Evolutionary conservation across 1,140 invertebrate genomes (phyloP).

Genomic region (Ostrea edulis): DNA sequence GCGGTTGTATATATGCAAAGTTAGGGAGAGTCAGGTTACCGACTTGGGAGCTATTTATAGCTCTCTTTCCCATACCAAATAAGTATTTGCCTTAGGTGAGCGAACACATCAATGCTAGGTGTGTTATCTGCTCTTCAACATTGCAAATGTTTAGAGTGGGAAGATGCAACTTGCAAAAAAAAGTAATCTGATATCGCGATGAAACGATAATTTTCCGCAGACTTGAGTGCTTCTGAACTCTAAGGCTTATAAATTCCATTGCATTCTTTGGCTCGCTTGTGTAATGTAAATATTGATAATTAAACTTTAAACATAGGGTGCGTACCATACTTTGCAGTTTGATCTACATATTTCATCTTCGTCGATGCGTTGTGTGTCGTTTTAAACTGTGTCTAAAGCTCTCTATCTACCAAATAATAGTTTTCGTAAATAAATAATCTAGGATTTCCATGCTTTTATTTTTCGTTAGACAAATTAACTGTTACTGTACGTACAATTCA

Average conservation of each 20-base stretch:
- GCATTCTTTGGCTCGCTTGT: conserved; percentile 16
- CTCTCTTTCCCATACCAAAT: conserved; percentile 19
- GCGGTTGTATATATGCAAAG: not conserved
- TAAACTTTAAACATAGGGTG: too few relatives aligned
- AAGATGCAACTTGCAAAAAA: conserved; percentile 31
- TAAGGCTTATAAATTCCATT: not conserved
- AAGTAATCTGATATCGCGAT: conserved; percentile 26
- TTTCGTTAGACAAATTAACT: too few relatives aligned
- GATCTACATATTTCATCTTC: too few relatives aligned
- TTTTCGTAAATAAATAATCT: too few relatives aligned
- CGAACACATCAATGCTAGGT: not conserved
- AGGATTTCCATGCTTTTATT: too few relatives aligned
- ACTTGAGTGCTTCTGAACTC: not conserved
- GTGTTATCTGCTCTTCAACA: conserved; percentile 9
- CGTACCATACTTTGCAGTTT: too few relatives aligned
- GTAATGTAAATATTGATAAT: not conserved
- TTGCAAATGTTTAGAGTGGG: conserved; percentile 27
- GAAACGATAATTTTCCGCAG: conserved; percentile 24
- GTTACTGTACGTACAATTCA: too few relatives aligned
- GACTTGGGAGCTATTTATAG: conserved; percentile 39
- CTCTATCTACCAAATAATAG: too few relatives aligned
- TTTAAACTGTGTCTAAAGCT: too few relatives aligned
- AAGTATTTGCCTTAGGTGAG: conserved; percentile 31
- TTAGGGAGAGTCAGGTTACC: conserved; percentile 23
- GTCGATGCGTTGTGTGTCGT: too few relatives aligned